Evolutionary conservation across 1,140 invertebrate species (phyloP), one percentile per base, ranked within the genome.

Genomic region (Caenorhabditis brenneri): DNA sequence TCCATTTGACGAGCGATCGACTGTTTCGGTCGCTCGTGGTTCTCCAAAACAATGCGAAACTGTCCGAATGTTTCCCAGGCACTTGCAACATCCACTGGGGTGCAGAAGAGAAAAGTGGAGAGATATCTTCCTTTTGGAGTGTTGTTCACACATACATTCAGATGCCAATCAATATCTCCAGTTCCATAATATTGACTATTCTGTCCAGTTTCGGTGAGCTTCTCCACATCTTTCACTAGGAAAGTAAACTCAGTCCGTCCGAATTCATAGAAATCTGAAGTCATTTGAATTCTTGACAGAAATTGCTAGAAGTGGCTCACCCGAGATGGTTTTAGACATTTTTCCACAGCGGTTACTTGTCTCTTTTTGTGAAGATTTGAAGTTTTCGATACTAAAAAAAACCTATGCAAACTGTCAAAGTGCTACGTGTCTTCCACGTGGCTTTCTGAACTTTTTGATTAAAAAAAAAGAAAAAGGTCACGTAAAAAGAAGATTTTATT

Each of bases 91-190:
- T 65, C 33, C 6, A 65, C 31, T 10, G 58, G 58, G 19, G 58
- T 27, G 31, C 58, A 65, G 33, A 36, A 65, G 33, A 65, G 58
- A n/a, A 65, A 65, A 15, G 58, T 24, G 10, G 58, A 65, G 15
- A 65, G 58, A 16, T 19, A 65, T 36, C 36, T 65, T 19, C 58
- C 58, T 36, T 65, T 65, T n/a, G 3, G 16, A 16, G 29, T 65
- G 4, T 22, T 10, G 31, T 65, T 33, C 1, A 39, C 4, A 39
- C 58, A 65, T 15, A 65, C 31, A 19, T 65, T 65, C 58, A 65
- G 33, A 24, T 65, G 58, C 58, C 58, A 65, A 39, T 65, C 58
- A 36, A 65, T 65, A 36, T 65, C 58, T 65, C 58, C 58, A 19
- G 58, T 65, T 36, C 22, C 29, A 36, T 65, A 65, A 16, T 16